Conservation (phyloP, 2,888 invertebrate species). For the Platycheirus rosarum region DNA sequence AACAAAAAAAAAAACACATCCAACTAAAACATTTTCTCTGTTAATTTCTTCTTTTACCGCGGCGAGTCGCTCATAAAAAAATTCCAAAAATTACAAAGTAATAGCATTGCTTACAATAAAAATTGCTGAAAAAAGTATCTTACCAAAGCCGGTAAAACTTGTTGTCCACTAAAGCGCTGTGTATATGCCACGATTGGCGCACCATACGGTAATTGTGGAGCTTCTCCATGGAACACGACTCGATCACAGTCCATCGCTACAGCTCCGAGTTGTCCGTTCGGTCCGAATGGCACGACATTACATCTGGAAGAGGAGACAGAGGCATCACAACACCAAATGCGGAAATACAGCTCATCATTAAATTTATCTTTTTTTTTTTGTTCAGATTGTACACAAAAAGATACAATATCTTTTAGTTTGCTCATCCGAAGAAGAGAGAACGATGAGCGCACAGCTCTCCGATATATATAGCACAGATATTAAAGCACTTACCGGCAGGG, state of each 20-base stretch:
- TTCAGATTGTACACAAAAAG: conserved; percentile 68
- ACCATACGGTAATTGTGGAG: conserved; percentile 89
- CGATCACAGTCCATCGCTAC: conserved; percentile 92
- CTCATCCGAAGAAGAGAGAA: neutral
- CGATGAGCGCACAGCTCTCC: conserved; percentile 24
- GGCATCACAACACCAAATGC: conserved; percentile 59
- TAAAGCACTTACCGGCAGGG: conserved; percentile 85
- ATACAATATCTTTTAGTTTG: conserved; percentile 61
- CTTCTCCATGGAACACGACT: conserved; percentile 91
- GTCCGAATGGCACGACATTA: conserved; percentile 83
- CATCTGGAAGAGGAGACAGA: conserved; percentile 81
- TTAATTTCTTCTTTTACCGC: conserved; percentile 36
- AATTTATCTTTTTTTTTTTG: conserved; percentile 21
- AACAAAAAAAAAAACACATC: conserved; percentile 3
- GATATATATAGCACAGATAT: conserved; percentile 77
- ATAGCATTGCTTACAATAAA: conserved; percentile 30
- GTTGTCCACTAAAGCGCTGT: conserved; percentile 91
- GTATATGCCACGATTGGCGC: conserved; percentile 91
- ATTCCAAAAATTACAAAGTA: conserved; percentile 25
- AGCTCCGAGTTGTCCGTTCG: conserved; percentile 83
- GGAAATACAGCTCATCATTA: conserved; percentile 68
- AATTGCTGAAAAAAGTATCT: conserved; percentile 68
- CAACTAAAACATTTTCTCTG: conserved; percentile 41
- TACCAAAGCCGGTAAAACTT: conserved; percentile 90
- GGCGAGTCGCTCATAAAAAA: conserved; percentile 1